A percentile compares a stretch with the other conserved stretches of the same genome.
phyloP scores from a whole-genome alignment of 2,888 invertebrate species.

The Empis stercorea region DNA sequence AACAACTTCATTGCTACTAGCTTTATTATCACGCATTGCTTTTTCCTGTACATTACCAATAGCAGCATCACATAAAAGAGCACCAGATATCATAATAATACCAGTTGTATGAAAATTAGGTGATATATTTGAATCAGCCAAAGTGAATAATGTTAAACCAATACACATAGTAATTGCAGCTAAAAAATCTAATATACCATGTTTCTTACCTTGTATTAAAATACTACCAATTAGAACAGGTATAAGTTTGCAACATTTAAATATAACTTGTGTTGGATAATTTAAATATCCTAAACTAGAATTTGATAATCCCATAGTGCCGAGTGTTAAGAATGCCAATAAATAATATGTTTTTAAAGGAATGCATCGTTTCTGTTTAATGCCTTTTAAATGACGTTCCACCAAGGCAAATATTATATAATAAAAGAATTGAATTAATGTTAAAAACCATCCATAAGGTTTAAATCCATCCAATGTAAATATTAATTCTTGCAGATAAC shows the following conservation, averaged over 20 bases:
- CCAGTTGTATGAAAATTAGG: constrained; percentile 62
- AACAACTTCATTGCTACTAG: constrained; percentile 82
- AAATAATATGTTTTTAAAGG: constrained; percentile 68
- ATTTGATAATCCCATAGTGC: constrained; percentile 94
- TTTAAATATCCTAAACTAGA: constrained; percentile 87
- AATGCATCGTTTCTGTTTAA: constrained; percentile 54
- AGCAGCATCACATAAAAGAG: constrained; percentile 83
- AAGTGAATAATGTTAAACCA: constrained; percentile 80
- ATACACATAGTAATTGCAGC: constrained; percentile 79
- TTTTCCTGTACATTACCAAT: constrained; percentile 98
- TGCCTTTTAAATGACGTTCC: constrained; percentile 49
- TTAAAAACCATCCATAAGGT: constrained; percentile 84
- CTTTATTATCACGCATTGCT: constrained; percentile 72
- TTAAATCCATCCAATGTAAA: constrained; percentile 83
- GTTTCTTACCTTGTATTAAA: constrained; percentile 78
- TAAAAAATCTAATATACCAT: constrained; percentile 68
- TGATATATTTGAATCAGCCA: constrained; percentile 63
- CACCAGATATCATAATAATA: constrained; percentile 64
- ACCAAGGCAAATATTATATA: constrained; percentile 69
- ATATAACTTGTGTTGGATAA: constrained; percentile 94
- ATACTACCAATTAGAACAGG: constrained; percentile 92
- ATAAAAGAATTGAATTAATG: constrained; percentile 79
- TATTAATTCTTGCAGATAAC: constrained; percentile 83
- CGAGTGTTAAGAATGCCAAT: constrained; percentile 75
- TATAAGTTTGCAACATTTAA: constrained; percentile 94